A percentile compares a stretch with the other conserved stretches of the same genome.
phyloP scores from a whole-genome alignment of 2,888 invertebrate genomes.

The Pocota personata region DNA sequence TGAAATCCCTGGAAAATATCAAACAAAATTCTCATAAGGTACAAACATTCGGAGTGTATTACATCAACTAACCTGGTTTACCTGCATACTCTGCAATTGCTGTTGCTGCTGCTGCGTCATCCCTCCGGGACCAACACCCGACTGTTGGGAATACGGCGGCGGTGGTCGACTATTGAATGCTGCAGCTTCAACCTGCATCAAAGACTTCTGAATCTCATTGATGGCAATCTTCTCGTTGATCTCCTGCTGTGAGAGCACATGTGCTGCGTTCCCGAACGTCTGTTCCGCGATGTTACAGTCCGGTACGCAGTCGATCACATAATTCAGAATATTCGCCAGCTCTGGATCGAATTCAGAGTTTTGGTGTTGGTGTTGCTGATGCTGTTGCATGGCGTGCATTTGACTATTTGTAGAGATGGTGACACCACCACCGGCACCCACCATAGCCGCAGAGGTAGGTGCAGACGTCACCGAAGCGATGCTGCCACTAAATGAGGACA shows the following conservation, averaged over 20 bases:
- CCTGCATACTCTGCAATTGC: constrained; percentile 77
- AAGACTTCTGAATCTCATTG: constrained; percentile 93
- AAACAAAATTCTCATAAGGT: neutral
- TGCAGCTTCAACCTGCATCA: constrained; percentile 92
- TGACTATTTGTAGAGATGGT: constrained; percentile 68
- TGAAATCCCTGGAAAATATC: constrained; percentile 78
- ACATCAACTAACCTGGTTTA: constrained; percentile 75
- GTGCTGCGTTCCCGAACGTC: constrained; percentile 77
- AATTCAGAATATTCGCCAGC: constrained; percentile 92
- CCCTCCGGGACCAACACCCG: constrained; percentile 60
- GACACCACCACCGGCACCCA: constrained; percentile 49
- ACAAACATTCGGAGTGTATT: neutral
- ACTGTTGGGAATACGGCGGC: constrained; percentile 74
- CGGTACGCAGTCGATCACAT: constrained; percentile 91
- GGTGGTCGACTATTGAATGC: constrained; percentile 76
- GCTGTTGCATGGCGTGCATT: constrained; percentile 77
- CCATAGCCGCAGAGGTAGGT: constrained; percentile 58
- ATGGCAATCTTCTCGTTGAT: constrained; percentile 91
- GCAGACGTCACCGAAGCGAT: constrained; percentile 62
- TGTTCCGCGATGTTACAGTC: constrained; percentile 82
- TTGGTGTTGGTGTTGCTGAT: constrained; percentile 74
- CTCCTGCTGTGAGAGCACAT: constrained; percentile 77
- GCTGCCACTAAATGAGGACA: constrained; percentile 82
- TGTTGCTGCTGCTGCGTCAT: constrained; percentile 77
- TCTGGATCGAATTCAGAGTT: constrained; percentile 85